A percentile compares a stretch with the other conserved stretches of the same genome.
Conservation (phyloP, 2,888 invertebrate genomes). For the Tuberolachnus salignus region DNA sequence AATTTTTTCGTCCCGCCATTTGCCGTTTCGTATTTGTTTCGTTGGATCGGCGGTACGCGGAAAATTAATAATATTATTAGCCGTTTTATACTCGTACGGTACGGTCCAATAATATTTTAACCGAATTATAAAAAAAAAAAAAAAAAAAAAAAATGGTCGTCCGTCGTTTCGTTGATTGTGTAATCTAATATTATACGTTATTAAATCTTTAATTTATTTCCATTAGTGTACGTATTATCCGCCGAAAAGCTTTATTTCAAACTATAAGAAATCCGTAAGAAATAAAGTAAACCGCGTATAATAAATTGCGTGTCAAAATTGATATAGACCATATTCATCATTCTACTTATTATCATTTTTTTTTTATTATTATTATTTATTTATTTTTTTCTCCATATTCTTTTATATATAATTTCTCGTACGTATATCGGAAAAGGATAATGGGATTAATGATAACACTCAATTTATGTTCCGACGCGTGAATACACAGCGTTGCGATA, state of each 20-base stretch:
- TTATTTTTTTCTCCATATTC: no score
- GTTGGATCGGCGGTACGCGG: no score
- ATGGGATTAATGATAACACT: conserved; percentile 31
- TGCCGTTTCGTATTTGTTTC: no score
- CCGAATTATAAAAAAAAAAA: neutral
- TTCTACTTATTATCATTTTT: no score
- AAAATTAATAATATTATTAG: no score
- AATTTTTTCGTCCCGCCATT: no score
- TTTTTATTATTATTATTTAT: no score
- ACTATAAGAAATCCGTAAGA: neutral
- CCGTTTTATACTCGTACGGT: neutral
- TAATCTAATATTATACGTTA: conserved; percentile 13
- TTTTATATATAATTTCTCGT: neutral
- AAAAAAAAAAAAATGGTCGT: conserved; percentile 22
- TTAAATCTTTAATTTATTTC: conserved; percentile 27
- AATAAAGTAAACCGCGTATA: neutral
- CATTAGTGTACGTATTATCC: conserved; percentile 5
- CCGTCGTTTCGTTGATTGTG: conserved; percentile 3
- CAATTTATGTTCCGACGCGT: conserved; percentile 5
- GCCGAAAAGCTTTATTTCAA: conserved; percentile 7
- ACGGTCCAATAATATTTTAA: neutral
- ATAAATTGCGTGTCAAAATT: conserved; percentile 33
- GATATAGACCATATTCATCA: conserved; percentile 21
- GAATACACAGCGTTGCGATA: neutral
- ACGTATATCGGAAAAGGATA: neutral